Conservation (phyloP, 2,797 vertebrate genomes). For the Lemur catta region DNA sequence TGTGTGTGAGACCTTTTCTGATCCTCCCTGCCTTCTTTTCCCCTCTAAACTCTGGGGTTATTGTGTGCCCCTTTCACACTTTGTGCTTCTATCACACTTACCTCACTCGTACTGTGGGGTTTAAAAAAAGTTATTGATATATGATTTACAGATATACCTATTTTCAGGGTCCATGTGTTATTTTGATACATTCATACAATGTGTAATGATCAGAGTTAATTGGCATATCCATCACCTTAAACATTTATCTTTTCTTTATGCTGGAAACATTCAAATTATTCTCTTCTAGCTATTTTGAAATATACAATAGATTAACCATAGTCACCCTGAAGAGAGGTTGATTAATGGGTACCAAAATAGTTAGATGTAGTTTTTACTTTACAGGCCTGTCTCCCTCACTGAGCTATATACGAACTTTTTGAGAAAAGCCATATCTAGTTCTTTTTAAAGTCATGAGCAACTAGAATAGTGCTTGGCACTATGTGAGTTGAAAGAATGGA, state of each 20-base stretch:
- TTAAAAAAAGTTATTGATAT: not conserved
- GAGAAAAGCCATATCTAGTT: not conserved
- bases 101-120: not conserved
- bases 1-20: not conserved
- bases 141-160: not conserved
- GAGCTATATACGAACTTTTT: not conserved
- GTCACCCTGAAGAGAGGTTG: not conserved
- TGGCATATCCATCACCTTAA: not conserved
- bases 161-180: not conserved
- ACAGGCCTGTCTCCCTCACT: not conserved
- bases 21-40: not conserved
- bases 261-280: not conserved
- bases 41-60: not conserved
- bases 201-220: not conserved
- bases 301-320: not conserved
- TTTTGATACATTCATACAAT: not conserved
- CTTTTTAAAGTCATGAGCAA: not conserved
- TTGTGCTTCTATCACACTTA: not conserved
- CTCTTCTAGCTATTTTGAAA: not conserved
- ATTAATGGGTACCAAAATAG: not conserved
- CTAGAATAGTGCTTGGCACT: not conserved
- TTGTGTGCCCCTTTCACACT: not conserved
- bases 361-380: not conserved
- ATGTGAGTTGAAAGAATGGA: not conserved
- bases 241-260: not conserved